Base-by-base conservation (phyloP, 2,113 vertebrate species). In the Piaya cayana region DNA sequence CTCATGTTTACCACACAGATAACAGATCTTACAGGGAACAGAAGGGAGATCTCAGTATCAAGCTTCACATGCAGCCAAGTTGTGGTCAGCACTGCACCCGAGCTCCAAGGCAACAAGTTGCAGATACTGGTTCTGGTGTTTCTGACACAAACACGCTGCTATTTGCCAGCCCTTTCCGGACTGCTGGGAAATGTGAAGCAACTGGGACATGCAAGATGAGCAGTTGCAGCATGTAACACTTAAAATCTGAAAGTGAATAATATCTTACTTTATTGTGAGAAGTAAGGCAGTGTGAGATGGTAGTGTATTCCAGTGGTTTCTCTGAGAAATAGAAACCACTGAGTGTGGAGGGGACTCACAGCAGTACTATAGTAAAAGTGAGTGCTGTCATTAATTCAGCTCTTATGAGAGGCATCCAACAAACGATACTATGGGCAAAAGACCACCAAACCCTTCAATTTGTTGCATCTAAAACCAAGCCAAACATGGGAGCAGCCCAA, bases 71-170 rank as follows among this genome's bases (percentile, higher is more conserved):
- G 15, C 5, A 5, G 56, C 36, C 2, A 4, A 26, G 18, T 8
- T 76, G 16, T 36, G 55, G 22, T 50, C 37, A 67, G 55, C 7
- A 0, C 9, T 43, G 15, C 0, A 0, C 11, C 0, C 0, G 36
- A 22, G 12, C 55, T 82, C 20, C 4, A 4, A 12, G 39, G 27
- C n/a, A 30, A 5, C 11, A 42, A 25, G 49, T 45, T 12, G 1
- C 2, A 23, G n/a, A 25, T 4, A 2, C 5, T 0, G 4, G 32
- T 80, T 80, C 36, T 80, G 18, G 16, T 42, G 8, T 25, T 70
- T 94, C 70, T 82, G 45, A 50, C 45, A n/a, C 45, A 64, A 26
- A 26, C 21, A 17, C 0, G 1, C 20, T 58, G 39, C 60, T 71
- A 21, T 59, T 75, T 75, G 39, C 36, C 65, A 53, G 49, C 19